Conservation (phyloP, 2,888 invertebrate genomes). For the Parnassius orleans region DNA sequence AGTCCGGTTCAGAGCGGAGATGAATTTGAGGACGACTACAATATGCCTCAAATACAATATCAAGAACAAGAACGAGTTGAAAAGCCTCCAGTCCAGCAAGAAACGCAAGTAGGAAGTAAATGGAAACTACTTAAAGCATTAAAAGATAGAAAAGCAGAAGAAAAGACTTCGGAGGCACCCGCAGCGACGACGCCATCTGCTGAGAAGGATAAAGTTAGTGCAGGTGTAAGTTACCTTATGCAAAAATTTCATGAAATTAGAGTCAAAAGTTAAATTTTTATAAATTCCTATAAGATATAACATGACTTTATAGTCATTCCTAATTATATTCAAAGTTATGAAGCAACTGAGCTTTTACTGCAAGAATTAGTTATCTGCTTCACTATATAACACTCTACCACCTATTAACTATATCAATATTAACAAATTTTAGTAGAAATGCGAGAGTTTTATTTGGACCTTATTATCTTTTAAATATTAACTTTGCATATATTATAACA, state of each 20-base stretch:
- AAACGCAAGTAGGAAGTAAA: conserved; percentile 87
- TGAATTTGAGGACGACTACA: conserved; percentile 85
- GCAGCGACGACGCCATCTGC: conserved; percentile 82
- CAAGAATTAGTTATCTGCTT: conserved; percentile 11
- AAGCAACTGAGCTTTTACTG: neutral
- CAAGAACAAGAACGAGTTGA: conserved; percentile 49
- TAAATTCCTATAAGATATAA: conserved; percentile 1
- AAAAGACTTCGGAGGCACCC: conserved; percentile 87
- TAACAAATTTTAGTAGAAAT: neutral
- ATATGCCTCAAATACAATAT: conserved; percentile 73
- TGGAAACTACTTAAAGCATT: conserved; percentile 95
- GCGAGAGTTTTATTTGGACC: neutral
- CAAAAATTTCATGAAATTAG: conserved; percentile 85
- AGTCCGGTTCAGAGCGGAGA: conserved; percentile 89
- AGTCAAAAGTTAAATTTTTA: conserved; percentile 79
- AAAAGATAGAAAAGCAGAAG: conserved; percentile 94
- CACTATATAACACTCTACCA: neutral
- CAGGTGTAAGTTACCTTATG: conserved; percentile 83
- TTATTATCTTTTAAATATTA: neutral
- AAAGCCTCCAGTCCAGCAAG: conserved; percentile 66
- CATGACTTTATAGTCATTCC: neutral
- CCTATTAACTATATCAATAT: too few species aligned
- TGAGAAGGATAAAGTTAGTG: conserved; percentile 85
- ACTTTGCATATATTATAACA: conserved; percentile 3
- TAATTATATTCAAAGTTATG: conserved; percentile 8